A percentile compares a stretch with the other conserved stretches of the same genome.
Evolutionary conservation across 2,888 invertebrate genomes (phyloP).

Genomic region (Drosophila paramelanica): DNA sequence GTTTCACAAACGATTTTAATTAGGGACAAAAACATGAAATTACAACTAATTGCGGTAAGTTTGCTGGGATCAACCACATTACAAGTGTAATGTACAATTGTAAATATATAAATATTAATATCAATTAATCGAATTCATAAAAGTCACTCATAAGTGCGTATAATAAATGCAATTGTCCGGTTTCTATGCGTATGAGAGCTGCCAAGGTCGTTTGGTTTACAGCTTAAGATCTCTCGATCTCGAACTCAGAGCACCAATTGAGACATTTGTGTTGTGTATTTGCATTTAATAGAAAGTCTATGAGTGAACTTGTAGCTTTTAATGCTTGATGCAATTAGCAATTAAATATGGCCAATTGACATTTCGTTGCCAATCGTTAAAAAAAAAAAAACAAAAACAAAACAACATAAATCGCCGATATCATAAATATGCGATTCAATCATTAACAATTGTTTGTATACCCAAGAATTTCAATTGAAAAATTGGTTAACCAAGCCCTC

Average conservation of each 20-base stretch:
- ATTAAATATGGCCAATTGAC: conserved; percentile 66
- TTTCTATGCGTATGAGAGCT: conserved; percentile 26
- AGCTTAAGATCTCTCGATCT: conserved; percentile 48
- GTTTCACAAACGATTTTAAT: conserved; percentile 23
- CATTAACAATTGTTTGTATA: conserved; percentile 57
- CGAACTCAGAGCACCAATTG: conserved; percentile 24
- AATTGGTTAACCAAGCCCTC: conserved; percentile 71
- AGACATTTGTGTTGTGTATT: conserved; percentile 53
- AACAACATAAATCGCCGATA: conserved; percentile 31
- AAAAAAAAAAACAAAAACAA: conserved; percentile 26
- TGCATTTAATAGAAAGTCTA: conserved; percentile 73
- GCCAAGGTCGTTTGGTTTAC: conserved; percentile 66
- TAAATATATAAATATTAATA: conserved; percentile 2
- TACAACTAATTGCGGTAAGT: conserved; percentile 77
- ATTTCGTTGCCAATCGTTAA: conserved; percentile 48
- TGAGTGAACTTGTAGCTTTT: conserved; percentile 45
- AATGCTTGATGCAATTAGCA: conserved; percentile 62
- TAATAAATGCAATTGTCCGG: conserved; percentile 23
- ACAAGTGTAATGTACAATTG: conserved; percentile 1
- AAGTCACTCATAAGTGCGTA: conserved; percentile 19
- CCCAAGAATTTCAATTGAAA: conserved; percentile 66
- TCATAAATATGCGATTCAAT: conserved; percentile 68
- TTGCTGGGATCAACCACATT: conserved; percentile 32
- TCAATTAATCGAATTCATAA: conserved; percentile 1
- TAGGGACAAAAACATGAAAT: conserved; percentile 51